phyloP scores from a whole-genome alignment of 1,140 invertebrate species.

The Caenorhabditis inopinata region DNA sequence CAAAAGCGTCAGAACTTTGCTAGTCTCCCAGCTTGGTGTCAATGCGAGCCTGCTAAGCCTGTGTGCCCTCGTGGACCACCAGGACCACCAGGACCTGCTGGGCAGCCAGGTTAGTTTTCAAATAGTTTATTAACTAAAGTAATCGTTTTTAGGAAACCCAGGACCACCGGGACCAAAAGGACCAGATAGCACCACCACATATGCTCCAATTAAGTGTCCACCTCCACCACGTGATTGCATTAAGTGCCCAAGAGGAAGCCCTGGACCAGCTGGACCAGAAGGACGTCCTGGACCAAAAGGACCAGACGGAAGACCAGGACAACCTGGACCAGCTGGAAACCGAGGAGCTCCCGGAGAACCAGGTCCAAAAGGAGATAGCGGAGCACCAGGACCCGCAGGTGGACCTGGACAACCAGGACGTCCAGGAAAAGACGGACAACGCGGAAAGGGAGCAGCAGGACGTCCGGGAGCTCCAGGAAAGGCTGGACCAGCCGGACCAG shows the following conservation, averaged over 20 bases:
- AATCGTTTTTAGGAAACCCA: background rate
- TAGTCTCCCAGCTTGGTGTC: constrained; percentile 44
- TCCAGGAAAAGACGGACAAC: constrained; percentile 36
- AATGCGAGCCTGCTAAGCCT: constrained; percentile 46
- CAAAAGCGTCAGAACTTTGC: constrained; percentile 46
- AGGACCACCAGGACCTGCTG: constrained; percentile 45
- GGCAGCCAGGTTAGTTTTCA: background rate
- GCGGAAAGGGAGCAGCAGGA: constrained; percentile 14
- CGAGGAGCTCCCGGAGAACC: constrained; percentile 36
- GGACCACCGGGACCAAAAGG: constrained; percentile 45
- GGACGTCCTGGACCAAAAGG: background rate
- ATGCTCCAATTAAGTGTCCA: constrained; percentile 43
- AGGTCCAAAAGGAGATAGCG: constrained; percentile 14
- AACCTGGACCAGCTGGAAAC: constrained; percentile 37
- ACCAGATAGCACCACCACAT: constrained; percentile 41
- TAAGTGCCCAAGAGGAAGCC: constrained; percentile 51
- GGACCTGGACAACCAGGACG: constrained; percentile 28
- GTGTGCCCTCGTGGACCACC: constrained; percentile 43
- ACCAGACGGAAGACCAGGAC: constrained; percentile 19
- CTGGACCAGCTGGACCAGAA: constrained; percentile 35
- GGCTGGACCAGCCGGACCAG: constrained; percentile 22
- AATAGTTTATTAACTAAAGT: background rate
- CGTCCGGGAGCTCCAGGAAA: constrained; percentile 25
- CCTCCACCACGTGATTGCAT: constrained; percentile 31
- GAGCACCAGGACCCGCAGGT: constrained; percentile 34